Evolutionary conservation across 2,797 vertebrate genomes (phyloP).

Genomic region (Lutjanus argentimaculatus): DNA sequence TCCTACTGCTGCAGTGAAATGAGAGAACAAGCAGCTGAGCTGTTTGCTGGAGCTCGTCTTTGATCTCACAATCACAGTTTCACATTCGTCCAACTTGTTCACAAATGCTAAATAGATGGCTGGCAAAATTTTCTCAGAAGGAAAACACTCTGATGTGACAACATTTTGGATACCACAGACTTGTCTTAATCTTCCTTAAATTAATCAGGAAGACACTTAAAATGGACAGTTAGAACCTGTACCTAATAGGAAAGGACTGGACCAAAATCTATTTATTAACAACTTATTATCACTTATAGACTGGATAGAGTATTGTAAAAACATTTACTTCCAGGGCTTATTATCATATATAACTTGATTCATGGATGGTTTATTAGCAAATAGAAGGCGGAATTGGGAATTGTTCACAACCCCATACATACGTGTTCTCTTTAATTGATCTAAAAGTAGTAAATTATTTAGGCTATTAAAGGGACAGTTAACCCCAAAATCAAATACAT

Average conservation of each 20-base stretch:
- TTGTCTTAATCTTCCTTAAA: not conserved
- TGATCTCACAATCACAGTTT: slow-evolving; percentile 18
- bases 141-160: slow-evolving; percentile 18
- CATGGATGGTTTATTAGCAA: too few relatives aligned
- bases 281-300: not conserved
- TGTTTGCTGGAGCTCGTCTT: slow-evolving; percentile 9
- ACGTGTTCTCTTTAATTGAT: too few relatives aligned
- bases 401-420: too few relatives aligned
- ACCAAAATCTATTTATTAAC: not conserved
- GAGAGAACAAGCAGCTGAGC: slow-evolving; percentile 8
- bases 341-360: too few relatives aligned
- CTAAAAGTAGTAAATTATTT: too few relatives aligned
- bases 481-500: too few relatives aligned
- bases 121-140: slow-evolving; percentile 15
- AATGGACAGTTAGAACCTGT: not conserved
- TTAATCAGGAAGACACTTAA: not conserved
- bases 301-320: not conserved
- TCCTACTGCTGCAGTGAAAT: slow-evolving; percentile 14
- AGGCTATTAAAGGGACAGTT: too few relatives aligned
- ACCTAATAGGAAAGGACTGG: not conserved
- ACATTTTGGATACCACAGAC: not conserved
- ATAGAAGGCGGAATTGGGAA: too few relatives aligned
- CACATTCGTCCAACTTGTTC: slow-evolving; percentile 22
- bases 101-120: slow-evolving; percentile 28
- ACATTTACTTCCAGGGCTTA: not conserved